Conservation (phyloP, 2,113 vertebrate species). For the Prionailurus bengalensis region DNA sequence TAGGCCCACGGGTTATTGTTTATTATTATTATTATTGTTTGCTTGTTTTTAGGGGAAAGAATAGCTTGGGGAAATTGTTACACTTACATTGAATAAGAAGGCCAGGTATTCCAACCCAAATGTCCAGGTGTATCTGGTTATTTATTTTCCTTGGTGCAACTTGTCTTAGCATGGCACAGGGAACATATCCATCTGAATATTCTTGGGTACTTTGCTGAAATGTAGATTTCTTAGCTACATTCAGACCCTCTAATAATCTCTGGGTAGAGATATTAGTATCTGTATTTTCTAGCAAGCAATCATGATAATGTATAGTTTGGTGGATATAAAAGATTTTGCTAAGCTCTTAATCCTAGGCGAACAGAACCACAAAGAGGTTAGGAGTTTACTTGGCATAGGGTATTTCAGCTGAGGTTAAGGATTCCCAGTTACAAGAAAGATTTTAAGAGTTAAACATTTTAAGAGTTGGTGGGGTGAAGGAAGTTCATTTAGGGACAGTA, state of each 20-base stretch:
- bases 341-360: background rate
- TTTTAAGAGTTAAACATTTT: too few relatives aligned
- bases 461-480: background rate
- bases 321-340: background rate
- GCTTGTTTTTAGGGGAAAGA: constrained; percentile 5
- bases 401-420: background rate
- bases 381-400: background rate
- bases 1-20: background rate
- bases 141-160: background rate
- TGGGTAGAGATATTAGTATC: background rate
- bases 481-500: background rate
- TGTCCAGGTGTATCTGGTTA: background rate
- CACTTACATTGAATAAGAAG: background rate
- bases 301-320: background rate
- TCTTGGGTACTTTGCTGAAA: background rate
- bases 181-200: background rate
- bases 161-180: background rate
- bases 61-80: background rate
- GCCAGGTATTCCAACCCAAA: background rate
- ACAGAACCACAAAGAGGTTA: background rate
- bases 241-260: background rate
- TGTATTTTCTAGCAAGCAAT: background rate
- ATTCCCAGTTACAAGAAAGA: constrained; percentile 1
- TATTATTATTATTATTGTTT: background rate
- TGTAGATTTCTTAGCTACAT: background rate